phyloP scores from a whole-genome alignment of 2,888 invertebrate genomes.

The Eupithecia dodoneata region DNA sequence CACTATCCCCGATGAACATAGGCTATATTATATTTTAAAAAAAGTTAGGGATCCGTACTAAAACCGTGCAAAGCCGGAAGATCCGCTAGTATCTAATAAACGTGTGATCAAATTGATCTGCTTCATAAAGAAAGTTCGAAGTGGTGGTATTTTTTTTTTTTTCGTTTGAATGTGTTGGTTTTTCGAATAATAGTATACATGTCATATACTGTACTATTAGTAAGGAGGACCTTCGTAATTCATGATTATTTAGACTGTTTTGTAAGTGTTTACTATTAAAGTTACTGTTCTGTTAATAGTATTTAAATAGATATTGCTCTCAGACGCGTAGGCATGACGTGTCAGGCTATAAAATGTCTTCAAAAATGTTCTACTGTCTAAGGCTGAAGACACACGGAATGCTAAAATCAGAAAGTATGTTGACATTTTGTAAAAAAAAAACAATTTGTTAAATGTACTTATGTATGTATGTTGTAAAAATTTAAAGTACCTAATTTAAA shows the following conservation, averaged over 20 bases:
- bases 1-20: too few species aligned
- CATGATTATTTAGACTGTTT: not conserved
- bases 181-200: not conserved
- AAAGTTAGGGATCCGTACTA: too few species aligned
- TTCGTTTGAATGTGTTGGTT: not conserved
- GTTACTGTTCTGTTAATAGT: not conserved
- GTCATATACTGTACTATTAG: not conserved
- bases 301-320: not conserved
- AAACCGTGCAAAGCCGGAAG: too few species aligned
- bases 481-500: not conserved
- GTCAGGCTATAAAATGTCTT: not conserved
- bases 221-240: not conserved
- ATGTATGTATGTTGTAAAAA: not conserved
- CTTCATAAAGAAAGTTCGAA: not conserved
- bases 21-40: too few species aligned
- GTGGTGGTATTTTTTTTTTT: not conserved
- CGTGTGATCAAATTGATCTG: not conserved
- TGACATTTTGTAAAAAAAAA: not conserved
- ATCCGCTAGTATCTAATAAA: too few species aligned
- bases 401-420: not conserved
- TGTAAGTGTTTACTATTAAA: not conserved
- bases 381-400: not conserved
- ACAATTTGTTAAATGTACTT: not conserved
- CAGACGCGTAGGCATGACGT: not conserved
- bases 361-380: not conserved